Evolutionary conservation across 2,113 vertebrate genomes (phyloP).

Genomic region (Alaudala cheleensis): DNA sequence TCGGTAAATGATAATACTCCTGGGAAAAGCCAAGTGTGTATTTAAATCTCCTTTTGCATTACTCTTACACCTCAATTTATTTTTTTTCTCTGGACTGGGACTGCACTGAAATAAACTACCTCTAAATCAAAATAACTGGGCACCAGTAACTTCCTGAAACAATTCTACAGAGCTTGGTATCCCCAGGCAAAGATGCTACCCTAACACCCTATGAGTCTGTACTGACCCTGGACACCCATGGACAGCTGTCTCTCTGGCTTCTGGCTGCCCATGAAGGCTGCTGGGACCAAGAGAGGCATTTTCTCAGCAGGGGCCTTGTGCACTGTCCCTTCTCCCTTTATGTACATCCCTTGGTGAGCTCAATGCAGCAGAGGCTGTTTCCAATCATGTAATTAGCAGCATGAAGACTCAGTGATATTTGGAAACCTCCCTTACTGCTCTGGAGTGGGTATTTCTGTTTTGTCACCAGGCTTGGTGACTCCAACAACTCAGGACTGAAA

Average conservation of each 20-base stretch:
- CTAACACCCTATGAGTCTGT: fast-evolving
- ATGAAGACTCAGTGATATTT: background rate
- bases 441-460: background rate
- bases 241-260: background rate
- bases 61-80: background rate
- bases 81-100: background rate
- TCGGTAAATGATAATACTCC: background rate
- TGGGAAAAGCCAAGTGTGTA: background rate
- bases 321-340: background rate
- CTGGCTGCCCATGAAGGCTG: background rate
- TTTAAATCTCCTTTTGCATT: background rate
- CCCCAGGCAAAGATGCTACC: no score
- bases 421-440: background rate
- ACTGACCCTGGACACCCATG: fast-evolving
- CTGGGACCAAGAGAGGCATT: background rate
- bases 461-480: background rate
- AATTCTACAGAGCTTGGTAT: background rate
- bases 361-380: background rate
- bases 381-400: background rate
- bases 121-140: background rate
- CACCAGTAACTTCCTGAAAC: background rate
- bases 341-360: background rate
- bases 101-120: background rate
- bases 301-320: background rate
- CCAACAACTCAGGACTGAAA: background rate